Base-by-base conservation (phyloP, 2,888 invertebrate genomes). In the Ophioninae sp. region DNA sequence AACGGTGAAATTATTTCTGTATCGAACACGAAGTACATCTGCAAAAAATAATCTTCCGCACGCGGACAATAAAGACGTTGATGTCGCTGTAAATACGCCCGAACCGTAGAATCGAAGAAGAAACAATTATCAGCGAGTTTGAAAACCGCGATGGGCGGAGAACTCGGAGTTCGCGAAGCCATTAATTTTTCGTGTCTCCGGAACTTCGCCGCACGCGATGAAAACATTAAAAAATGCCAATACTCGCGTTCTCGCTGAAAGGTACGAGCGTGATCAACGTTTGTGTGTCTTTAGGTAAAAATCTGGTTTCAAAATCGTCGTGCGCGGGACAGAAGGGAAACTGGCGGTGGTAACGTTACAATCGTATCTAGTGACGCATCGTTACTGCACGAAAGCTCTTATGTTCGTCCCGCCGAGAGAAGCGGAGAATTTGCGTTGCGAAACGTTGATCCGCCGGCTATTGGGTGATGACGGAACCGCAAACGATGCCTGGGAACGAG, bases 301-400 rank as follows among this genome's bases (percentile, higher is more conserved):
- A 97, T 97, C 87, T 97, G 97, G 97, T 97, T 97, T 91, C 96
- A 97, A 94, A 97, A 97, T 91, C 95, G 97, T 67, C 94, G 97
- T 71, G 97, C 97, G 0, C 94, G 96, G 51, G 96, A 96, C 88
- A 93, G 96, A 86, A 94, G 96, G 87, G 96, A 97, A 92, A 82
- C 78, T n/a, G 79, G 78, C 51, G 81, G 75, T 81, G 81, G 81
- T 68, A 76, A 82, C 64, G 39, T 67, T 37, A 71, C 74, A 20
- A 69, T 69, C 30, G 69, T 64, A 69, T 73, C 84, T 63, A 23
- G 51, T n/a, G 82, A 77, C 30, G 67, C 23, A 65, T 58, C 82
- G 23, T 68, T 74, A 23, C 22, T 23, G n/a, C 67, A 51, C 41
- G 79, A 63, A 65, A 23, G 76, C 17, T 67, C 56, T 51, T 51